phyloP scores from a whole-genome alignment of 2,888 invertebrate species.

The Rotaria sp. region DNA sequence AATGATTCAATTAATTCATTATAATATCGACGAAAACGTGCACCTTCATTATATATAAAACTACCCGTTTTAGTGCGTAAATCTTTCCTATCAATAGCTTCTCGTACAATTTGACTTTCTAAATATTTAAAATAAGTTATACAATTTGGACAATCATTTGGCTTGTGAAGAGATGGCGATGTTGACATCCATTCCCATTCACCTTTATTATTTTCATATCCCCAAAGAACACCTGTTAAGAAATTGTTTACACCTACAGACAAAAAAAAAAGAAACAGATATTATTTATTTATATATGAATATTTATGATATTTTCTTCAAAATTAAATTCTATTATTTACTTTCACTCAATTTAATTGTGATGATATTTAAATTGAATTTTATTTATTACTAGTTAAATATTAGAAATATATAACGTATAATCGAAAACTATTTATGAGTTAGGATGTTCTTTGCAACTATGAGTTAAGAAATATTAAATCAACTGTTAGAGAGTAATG shows the following conservation, averaged over 20 bases:
- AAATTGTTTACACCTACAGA: slow-evolving; percentile 51
- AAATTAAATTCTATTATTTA: background rate
- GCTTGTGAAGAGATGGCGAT: slow-evolving; percentile 47
- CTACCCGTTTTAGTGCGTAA: slow-evolving; percentile 50
- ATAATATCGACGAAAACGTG: slow-evolving; percentile 47
- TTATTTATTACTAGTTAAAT: no score
- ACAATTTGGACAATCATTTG: slow-evolving; percentile 43
- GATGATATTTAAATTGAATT: no score
- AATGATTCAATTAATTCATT: slow-evolving; percentile 47
- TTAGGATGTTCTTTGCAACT: no score
- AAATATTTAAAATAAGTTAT: slow-evolving; percentile 52
- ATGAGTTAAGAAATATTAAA: no score
- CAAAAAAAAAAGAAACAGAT: no score
- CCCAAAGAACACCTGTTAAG: slow-evolving; percentile 54
- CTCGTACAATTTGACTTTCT: slow-evolving; percentile 48
- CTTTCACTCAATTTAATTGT: no score
- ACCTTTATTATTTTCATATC: slow-evolving; percentile 42
- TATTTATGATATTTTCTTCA: no score
- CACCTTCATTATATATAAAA: slow-evolving; percentile 49
- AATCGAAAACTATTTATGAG: no score
- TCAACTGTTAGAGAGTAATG: no score
- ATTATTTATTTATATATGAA: no score
- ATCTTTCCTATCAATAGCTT: slow-evolving; percentile 47
- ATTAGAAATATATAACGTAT: no score
- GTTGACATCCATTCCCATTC: slow-evolving; percentile 50